Evolutionary conservation across 1,140 invertebrate species (phyloP).

Genomic region (Pseudobourletiella spinata): DNA sequence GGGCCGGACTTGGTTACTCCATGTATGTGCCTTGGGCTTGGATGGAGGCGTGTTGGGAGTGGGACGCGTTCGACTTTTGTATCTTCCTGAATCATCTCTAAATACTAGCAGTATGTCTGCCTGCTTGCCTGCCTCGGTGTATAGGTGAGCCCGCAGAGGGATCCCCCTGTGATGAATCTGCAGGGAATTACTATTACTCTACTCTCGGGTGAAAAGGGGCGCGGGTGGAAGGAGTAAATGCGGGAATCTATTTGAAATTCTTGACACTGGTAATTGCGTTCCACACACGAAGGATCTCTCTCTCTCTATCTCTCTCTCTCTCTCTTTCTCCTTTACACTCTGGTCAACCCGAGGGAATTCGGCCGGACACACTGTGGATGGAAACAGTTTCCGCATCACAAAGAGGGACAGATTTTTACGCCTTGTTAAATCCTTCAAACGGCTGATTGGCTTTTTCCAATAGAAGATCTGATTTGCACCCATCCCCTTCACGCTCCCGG

Average conservation of each 20-base stretch:
- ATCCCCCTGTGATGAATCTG: background rate
- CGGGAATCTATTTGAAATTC: conserved; percentile 8
- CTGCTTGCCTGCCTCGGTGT: background rate
- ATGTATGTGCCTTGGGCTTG: too few relatives aligned
- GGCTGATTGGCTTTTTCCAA: conserved; percentile 34
- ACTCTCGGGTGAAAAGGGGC: too few relatives aligned
- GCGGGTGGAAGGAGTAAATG: background rate
- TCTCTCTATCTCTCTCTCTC: too few relatives aligned
- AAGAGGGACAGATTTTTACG: conserved; percentile 33
- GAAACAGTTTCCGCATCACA: conserved; percentile 24
- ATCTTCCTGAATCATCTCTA: too few relatives aligned
- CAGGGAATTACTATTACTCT: background rate
- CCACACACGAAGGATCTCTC: background rate
- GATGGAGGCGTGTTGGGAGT: too few relatives aligned
- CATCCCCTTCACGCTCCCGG: conserved; percentile 1
- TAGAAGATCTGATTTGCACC: conserved; percentile 35
- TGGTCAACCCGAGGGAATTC: background rate
- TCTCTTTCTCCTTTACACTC: background rate
- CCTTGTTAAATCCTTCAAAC: conserved; percentile 32
- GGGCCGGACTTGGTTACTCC: too few relatives aligned
- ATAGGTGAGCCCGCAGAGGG: background rate
- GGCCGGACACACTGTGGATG: background rate
- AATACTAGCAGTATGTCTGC: too few relatives aligned
- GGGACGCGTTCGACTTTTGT: background rate
- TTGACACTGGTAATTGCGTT: conserved; percentile 27